Base-by-base conservation (phyloP, 2,888 invertebrate species). In the Lasiommata megera region DNA sequence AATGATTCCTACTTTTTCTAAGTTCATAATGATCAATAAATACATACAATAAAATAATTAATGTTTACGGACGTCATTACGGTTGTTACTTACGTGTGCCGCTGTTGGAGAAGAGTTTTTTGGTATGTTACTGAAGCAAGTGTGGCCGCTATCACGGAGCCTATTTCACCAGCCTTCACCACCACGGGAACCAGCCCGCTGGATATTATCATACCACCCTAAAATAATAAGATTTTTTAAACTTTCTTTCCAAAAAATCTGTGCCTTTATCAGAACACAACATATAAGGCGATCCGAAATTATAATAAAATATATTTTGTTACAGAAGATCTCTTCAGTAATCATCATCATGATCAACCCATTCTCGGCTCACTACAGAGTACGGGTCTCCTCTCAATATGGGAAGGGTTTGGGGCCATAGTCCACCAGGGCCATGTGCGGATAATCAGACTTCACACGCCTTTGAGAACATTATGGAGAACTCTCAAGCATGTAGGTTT, bases 81-180 rank as follows among this genome's bases (percentile, higher is more conserved):
- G 50, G 34, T 3, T n/a, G 34, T 31, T 40, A 50, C 52, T 29
- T 18, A 67, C 68, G 67, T 62, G 59, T 61, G 61, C 0, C 67
- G 56, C 8, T 65, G 66, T 7, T 62, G 56, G 7, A 61, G 56
- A 28, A 70, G 63, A 5, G 73, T 70, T 7, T 75, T 73, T 28
- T 79, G 77, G 72, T 87, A 86, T 14, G 85, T 73, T 69, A 78
- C 70, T 29, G 89, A 90, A 40, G 90, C 90, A 46, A 91, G 82
- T 17, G 90, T 81, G 59, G 90, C 90, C 18, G 90, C 91, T 60
- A 90, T 83, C 58, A 91, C 83, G 3, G 91, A 89, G n/a, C 91
- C 91, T n/a, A 88, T 78, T 71, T 89, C 88, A 0, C 86, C 85
- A 1, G 80, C 87, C 11, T 70, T 70, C 61, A 91, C 90, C 67